These are phyloP conservation scores for Phortica variegata DNA, from an alignment of 1,140 invertebrate species.

Conservation along the genomic window DNA sequence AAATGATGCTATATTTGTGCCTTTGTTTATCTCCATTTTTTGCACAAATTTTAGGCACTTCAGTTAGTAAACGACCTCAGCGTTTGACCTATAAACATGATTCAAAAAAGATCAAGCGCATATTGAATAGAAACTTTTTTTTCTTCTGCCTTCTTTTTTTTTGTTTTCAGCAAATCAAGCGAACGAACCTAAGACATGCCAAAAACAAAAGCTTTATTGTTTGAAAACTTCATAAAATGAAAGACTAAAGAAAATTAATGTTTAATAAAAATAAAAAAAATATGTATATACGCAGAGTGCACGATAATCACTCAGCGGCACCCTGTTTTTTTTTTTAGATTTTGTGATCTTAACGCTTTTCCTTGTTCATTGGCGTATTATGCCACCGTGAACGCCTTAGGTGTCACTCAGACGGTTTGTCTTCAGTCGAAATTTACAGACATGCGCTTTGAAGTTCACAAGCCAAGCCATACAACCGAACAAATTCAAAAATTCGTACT, in stretches of 20 bases:
- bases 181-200: neutral
- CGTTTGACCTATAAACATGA: neutral
- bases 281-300: too few relatives aligned
- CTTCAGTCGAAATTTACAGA: too few relatives aligned
- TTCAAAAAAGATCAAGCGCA: neutral
- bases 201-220: neutral
- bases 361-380: too few relatives aligned
- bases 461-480: too few relatives aligned
- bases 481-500: too few relatives aligned
- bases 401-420: too few relatives aligned
- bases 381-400: too few relatives aligned
- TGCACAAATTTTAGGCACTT: neutral
- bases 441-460: too few relatives aligned
- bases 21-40: neutral
- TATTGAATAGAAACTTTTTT: neutral
- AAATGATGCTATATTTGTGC: too few relatives aligned
- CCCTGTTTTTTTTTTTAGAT: constrained; percentile 14
- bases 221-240: neutral
- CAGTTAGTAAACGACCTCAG: neutral
- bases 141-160: constrained; percentile 1
- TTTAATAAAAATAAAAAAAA: neutral
- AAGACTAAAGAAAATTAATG: neutral
- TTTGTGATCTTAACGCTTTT: neutral
- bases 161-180: neutral
- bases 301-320: constrained; percentile 39